Percentiles rank a stretch among this genome's conserved stretches.
Evolutionary conservation across 1,140 invertebrate genomes (phyloP).

Genomic region (Dendroctonus ponderosae): DNA sequence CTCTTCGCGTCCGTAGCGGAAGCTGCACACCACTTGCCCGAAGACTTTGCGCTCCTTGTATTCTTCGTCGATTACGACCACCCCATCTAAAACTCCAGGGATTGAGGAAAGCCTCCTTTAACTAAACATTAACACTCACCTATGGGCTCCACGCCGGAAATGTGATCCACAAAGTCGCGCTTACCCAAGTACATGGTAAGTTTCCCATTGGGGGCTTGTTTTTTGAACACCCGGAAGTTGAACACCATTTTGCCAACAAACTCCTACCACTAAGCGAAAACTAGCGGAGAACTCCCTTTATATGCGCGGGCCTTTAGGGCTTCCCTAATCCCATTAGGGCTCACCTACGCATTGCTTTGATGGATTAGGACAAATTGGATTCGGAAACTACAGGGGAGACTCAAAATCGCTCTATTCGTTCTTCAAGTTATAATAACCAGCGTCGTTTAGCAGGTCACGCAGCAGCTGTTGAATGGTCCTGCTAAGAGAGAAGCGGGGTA

Average conservation of each 20-base stretch:
- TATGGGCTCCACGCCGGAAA: slow-evolving; percentile 88
- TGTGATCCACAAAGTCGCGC: slow-evolving; percentile 94
- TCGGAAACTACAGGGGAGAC: too few relatives aligned
- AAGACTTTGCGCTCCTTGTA: slow-evolving; percentile 87
- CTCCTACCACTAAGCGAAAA: too few relatives aligned
- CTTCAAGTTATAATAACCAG: too few relatives aligned
- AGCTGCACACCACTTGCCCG: slow-evolving; percentile 92
- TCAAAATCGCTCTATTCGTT: too few relatives aligned
- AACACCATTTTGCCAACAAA: slow-evolving; percentile 67
- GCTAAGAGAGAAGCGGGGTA: slow-evolving; percentile 27
- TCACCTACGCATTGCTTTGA: too few relatives aligned
- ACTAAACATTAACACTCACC: slow-evolving; percentile 60
- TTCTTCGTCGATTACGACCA: slow-evolving; percentile 87
- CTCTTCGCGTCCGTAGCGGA: slow-evolving; percentile 96
- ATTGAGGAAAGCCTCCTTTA: not conserved
- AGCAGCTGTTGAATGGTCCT: slow-evolving; percentile 8
- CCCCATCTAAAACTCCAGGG: slow-evolving; percentile 71
- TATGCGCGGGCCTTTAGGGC: too few relatives aligned
- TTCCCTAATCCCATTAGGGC: too few relatives aligned
- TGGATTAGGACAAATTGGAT: too few relatives aligned
- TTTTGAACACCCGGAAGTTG: slow-evolving; percentile 93
- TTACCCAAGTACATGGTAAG: slow-evolving; percentile 93
- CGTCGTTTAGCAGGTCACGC: too few relatives aligned
- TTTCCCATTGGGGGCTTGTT: slow-evolving; percentile 91
- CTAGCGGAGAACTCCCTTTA: too few relatives aligned